Percentiles rank a stretch among this genome's conserved stretches.
Evolutionary conservation across 2,888 invertebrate genomes (phyloP).

Genomic region (Cosmia trapezina): DNA sequence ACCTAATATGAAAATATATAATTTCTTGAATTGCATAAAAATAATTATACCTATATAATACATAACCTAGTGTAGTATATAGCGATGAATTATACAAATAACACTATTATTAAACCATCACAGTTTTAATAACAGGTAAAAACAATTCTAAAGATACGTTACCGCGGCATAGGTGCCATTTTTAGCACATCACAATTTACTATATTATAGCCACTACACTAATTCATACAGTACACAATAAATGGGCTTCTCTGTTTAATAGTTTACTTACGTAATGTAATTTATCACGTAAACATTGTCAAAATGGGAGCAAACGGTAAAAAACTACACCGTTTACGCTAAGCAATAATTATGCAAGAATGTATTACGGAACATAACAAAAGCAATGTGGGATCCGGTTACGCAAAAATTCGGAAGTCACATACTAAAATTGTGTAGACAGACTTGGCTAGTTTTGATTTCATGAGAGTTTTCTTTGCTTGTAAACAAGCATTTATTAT

Average conservation of each 20-base stretch:
- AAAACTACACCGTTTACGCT: slow-evolving; percentile 57
- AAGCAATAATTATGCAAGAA: slow-evolving; percentile 64
- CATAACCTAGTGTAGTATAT: background rate
- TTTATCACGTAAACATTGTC: slow-evolving; percentile 53
- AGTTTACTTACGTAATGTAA: slow-evolving; percentile 49
- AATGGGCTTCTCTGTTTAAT: slow-evolving; percentile 28
- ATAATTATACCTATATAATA: background rate
- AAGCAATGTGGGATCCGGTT: slow-evolving; percentile 61
- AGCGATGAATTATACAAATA: slow-evolving; percentile 14
- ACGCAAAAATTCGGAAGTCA: slow-evolving; percentile 66
- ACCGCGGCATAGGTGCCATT: slow-evolving; percentile 11
- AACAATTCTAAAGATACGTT: slow-evolving; percentile 14
- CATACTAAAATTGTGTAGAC: slow-evolving; percentile 12
- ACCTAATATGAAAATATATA: background rate
- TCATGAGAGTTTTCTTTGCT: slow-evolving; percentile 37
- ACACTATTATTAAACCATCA: slow-evolving; percentile 10
- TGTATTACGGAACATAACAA: slow-evolving; percentile 60
- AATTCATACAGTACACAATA: slow-evolving; percentile 19
- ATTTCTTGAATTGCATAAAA: background rate
- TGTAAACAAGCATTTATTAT: slow-evolving; percentile 61
- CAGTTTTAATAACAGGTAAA: slow-evolving; percentile 12
- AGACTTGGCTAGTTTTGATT: slow-evolving; percentile 14
- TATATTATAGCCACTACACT: slow-evolving; percentile 16
- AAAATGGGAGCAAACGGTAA: slow-evolving; percentile 59
- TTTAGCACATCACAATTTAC: slow-evolving; percentile 25